These are phyloP conservation scores for Sebastes cheni DNA, from an alignment of 2,797 vertebrate species.

Conservation along the genomic window DNA sequence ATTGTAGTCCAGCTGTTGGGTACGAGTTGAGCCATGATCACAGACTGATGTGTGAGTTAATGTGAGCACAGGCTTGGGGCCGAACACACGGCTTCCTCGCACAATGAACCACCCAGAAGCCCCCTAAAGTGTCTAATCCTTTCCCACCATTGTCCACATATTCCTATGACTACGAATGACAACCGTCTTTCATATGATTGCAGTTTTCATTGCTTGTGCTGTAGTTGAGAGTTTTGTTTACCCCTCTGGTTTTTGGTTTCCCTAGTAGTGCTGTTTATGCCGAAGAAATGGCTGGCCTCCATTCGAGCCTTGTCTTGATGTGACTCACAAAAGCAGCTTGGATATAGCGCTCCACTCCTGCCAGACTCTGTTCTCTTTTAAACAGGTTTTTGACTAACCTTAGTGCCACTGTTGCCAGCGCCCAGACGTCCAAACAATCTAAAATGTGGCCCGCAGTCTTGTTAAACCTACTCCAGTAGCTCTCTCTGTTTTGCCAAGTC, in stretches of 20 bases:
- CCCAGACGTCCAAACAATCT: slow-evolving; percentile 42
- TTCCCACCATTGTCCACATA: slow-evolving; percentile 50
- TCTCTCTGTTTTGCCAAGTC: slow-evolving; percentile 19
- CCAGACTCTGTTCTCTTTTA: slow-evolving; percentile 39
- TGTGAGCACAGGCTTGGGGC: slow-evolving; percentile 55
- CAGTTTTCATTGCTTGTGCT: not conserved
- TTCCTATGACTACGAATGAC: slow-evolving; percentile 14
- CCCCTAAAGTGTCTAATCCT: slow-evolving; percentile 46
- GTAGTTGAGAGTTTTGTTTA: not conserved
- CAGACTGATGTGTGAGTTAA: slow-evolving; percentile 58
- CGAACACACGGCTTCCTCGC: slow-evolving; percentile 4
- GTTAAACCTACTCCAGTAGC: slow-evolving; percentile 27
- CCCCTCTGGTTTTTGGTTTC: slow-evolving; percentile 33
- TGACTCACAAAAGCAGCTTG: slow-evolving; percentile 52
- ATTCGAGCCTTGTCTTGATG: slow-evolving; percentile 18
- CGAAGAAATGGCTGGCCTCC: slow-evolving; percentile 41
- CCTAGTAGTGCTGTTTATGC: slow-evolving; percentile 36
- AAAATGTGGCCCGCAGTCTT: not conserved
- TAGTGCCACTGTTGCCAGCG: slow-evolving; percentile 20
- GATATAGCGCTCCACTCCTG: slow-evolving; percentile 29
- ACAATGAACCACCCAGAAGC: slow-evolving; percentile 39
- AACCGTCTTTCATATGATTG: slow-evolving; percentile 23
- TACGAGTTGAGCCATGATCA: slow-evolving; percentile 22
- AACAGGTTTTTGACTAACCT: slow-evolving; percentile 59
- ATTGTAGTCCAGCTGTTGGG: slow-evolving; percentile 38